These are phyloP conservation scores for Lamprologus callipterus DNA, from an alignment of 2,113 vertebrate species.

Conservation along the genomic window DNA sequence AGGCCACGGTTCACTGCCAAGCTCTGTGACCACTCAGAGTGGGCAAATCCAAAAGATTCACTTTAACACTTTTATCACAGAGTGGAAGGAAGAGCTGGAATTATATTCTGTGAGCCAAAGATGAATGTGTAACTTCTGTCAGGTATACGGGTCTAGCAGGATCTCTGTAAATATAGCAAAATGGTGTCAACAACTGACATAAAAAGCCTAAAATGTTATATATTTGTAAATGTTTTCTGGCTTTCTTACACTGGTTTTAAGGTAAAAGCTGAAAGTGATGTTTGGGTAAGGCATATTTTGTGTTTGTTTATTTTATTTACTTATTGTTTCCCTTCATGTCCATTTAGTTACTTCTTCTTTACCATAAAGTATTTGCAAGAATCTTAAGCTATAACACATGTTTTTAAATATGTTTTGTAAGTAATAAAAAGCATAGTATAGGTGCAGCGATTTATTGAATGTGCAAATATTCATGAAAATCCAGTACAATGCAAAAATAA, in stretches of 20 bases:
- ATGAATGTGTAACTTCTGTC: not conserved
- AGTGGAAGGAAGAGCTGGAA: not conserved
- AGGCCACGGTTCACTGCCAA: slow-evolving; percentile 59
- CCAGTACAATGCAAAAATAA: not conserved
- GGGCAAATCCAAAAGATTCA: not conserved
- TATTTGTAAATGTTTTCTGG: not conserved
- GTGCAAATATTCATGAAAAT: not conserved
- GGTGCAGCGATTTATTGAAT: not conserved
- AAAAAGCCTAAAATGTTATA: not conserved
- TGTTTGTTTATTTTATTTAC: not conserved
- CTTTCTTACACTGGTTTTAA: not conserved
- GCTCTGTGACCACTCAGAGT: slow-evolving; percentile 29
- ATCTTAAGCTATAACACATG: not conserved
- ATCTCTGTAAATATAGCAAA: not conserved
- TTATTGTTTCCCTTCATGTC: not conserved
- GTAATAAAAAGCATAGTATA: not conserved
- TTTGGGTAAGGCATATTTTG: not conserved
- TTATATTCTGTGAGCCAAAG: not conserved
- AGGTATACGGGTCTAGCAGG: not conserved
- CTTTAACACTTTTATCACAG: not conserved
- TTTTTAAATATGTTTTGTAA: not conserved
- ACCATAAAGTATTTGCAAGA: not conserved
- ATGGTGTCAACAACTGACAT: not conserved
- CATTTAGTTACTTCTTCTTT: not conserved
- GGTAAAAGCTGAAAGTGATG: not conserved